These are phyloP conservation scores for Cataglyphis hispanica DNA, from an alignment of 1,140 invertebrate species.

Conservation along the genomic window DNA sequence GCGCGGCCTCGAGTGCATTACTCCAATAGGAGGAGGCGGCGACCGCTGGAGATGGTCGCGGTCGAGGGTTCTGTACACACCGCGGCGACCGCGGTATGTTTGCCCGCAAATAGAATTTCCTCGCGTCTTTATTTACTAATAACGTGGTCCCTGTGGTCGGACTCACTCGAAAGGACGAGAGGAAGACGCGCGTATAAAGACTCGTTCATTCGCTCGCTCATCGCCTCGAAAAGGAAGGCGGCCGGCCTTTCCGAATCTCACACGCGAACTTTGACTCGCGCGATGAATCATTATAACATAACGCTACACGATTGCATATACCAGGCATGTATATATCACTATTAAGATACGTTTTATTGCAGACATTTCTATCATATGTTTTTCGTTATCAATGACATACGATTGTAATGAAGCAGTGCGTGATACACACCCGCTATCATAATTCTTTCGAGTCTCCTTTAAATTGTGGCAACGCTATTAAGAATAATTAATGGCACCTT, in stretches of 20 bases:
- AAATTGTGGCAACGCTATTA: neutral
- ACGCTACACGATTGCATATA: too few species aligned
- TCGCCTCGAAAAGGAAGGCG: neutral
- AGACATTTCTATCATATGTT: neutral
- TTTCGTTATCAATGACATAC: conserved; percentile 2
- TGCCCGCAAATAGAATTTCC: conserved; percentile 75
- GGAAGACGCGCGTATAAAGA: conserved; percentile 11
- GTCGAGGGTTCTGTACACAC: conserved; percentile 73
- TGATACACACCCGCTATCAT: neutral
- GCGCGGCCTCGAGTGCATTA: conserved; percentile 71
- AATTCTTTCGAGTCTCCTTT: neutral
- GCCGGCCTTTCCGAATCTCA: neutral
- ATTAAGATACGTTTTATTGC: neutral
- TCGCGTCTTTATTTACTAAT: conserved; percentile 77
- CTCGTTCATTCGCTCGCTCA: neutral
- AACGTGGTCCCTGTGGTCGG: conserved; percentile 68
- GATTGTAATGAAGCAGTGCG: neutral
- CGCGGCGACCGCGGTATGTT: conserved; percentile 60
- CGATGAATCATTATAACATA: conserved; percentile 16
- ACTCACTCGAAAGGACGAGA: conserved; percentile 22
- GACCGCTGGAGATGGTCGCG: conserved; percentile 55
- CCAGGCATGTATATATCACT: neutral
- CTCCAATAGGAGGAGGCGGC: conserved; percentile 49
- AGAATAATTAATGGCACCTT: conserved; percentile 37
- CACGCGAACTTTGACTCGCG: neutral